Conservation (phyloP, 1,140 invertebrate genomes). For the Leptinotarsa lineolata region DNA sequence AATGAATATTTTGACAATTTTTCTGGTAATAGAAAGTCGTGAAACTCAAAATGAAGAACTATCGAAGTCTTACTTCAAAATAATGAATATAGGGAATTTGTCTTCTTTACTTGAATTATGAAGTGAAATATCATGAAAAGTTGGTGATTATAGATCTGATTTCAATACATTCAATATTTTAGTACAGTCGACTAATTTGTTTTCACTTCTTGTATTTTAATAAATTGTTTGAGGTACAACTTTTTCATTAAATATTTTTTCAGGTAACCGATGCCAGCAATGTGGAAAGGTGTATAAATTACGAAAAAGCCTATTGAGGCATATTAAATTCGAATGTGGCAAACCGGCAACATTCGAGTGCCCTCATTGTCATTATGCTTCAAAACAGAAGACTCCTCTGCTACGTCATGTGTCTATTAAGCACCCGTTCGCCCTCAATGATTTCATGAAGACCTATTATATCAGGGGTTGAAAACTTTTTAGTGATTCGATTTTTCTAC, state of each 20-base stretch:
- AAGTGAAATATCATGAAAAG: too few relatives aligned
- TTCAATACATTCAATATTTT: too few relatives aligned
- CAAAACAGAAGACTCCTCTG: conserved; percentile 59
- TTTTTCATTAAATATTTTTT: background rate
- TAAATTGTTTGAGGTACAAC: too few relatives aligned
- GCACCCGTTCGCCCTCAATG: conserved; percentile 10
- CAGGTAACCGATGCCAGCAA: background rate
- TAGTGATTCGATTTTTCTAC: background rate
- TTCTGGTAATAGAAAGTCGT: too few relatives aligned
- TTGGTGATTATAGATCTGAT: too few relatives aligned
- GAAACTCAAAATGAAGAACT: too few relatives aligned
- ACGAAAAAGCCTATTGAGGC: conserved; percentile 44
- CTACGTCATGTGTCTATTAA: conserved; percentile 51
- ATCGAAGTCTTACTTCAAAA: too few relatives aligned
- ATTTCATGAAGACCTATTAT: conserved; percentile 25
- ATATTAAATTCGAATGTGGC: conserved; percentile 58
- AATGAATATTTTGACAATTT: too few relatives aligned
- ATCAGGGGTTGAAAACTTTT: background rate
- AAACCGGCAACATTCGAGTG: conserved; percentile 57
- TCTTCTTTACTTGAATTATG: too few relatives aligned
- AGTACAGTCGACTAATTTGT: too few relatives aligned
- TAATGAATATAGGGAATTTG: too few relatives aligned
- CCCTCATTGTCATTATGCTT: conserved; percentile 56
- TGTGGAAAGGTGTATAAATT: conserved; percentile 40
- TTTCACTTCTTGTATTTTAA: too few relatives aligned